phyloP scores from a whole-genome alignment of 2,888 invertebrate genomes.

The Epistrophe eligans region DNA sequence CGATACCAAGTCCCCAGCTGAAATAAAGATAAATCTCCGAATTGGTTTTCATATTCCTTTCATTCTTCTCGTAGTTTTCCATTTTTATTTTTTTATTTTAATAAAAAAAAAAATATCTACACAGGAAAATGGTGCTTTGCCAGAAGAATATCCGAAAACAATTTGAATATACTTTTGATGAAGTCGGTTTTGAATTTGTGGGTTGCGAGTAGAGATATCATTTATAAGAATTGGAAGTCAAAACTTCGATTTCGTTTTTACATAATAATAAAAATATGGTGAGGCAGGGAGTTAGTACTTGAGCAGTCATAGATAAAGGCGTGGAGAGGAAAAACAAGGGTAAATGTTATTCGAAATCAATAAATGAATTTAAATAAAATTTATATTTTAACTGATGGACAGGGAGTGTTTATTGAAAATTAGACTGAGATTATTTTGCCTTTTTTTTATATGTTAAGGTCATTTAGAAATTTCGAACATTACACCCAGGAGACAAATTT shows the following conservation, averaged over 20 bases:
- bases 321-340: not conserved
- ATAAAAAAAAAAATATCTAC: constrained; percentile 46
- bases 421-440: not conserved
- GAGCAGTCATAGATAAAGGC: not conserved
- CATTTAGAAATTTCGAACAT: not conserved
- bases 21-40: constrained; percentile 41
- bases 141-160: constrained; percentile 49
- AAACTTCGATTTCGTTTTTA: constrained; percentile 11
- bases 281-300: not conserved
- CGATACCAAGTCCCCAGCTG: not conserved
- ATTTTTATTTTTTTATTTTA: constrained; percentile 40
- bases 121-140: constrained; percentile 30
- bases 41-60: constrained; percentile 50
- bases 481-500: not conserved
- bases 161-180: constrained; percentile 72
- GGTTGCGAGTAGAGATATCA: not conserved
- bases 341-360: constrained; percentile 51
- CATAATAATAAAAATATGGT: not conserved
- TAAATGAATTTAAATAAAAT: constrained; percentile 50
- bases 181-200: not conserved
- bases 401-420: constrained; percentile 24
- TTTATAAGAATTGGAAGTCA: constrained; percentile 28
- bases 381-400: not conserved
- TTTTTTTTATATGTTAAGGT: not conserved
- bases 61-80: constrained; percentile 1